Evolutionary conservation across 2,113 vertebrate species (phyloP), one percentile per base, ranked within the genome.

Genomic region (Lota lota): DNA sequence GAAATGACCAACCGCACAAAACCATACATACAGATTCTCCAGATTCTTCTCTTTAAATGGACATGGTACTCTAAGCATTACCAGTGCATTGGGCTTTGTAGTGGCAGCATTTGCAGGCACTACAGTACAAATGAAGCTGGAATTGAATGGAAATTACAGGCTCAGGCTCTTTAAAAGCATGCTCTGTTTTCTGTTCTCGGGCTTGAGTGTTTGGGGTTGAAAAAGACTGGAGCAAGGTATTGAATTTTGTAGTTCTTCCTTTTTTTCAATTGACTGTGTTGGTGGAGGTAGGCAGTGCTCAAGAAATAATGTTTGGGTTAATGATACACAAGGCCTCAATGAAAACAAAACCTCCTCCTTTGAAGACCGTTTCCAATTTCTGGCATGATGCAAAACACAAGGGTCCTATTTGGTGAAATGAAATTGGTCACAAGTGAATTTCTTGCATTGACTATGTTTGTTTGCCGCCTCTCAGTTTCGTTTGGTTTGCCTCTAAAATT

Each of bases 121-220:
- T 84, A 89, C 79, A 79, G 67, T 66, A 51, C 74, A 88, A 93
- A 85, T 86, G 72, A 84, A 87, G 80, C 87, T 89, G 73, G 69
- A 84, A 83, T 83, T 83, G 74, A 80, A 76, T 76, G 83, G 85
- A 93, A 91, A 92, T 92, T 81, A 85, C 36, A 86, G 79, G 72
- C 67, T 76, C 71, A 54, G 61, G n/a, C 61, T 77, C 69, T 78
- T 89, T 90, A 79, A 89, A 89, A 86, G 75, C 68, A 83, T 67
- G 64, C 78, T 76, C 72, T 56, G 75, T 73, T 74, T 87, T 78
- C 40, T 74, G 5, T 69, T 50, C 66, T 59, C 21, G 12, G 85
- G 79, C 57, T 67, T 88, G 67, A 75, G 28, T 24, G 18, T 4
- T 74, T 22, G 76, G 77, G 75, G 64, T 69, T 81, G 77, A 75